Percentiles rank a stretch among this genome's conserved stretches.
Evolutionary conservation across 2,888 invertebrate species (phyloP).

Genomic region (Syrista parreyssii): DNA sequence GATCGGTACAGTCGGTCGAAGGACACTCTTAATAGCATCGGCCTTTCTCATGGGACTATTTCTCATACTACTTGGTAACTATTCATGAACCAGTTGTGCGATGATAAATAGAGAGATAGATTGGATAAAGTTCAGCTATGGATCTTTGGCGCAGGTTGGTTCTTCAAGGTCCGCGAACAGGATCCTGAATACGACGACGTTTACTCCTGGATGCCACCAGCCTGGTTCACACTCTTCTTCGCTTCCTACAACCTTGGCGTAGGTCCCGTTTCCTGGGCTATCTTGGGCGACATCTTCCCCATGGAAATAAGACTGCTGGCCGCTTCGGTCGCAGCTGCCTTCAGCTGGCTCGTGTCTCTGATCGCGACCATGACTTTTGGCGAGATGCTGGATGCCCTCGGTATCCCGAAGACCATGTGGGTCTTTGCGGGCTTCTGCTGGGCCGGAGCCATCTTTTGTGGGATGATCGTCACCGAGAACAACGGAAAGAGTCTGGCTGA

Average conservation of each 20-base stretch:
- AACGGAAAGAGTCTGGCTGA: conserved; percentile 45
- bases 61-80: conserved; percentile 52
- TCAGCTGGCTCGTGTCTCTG: conserved; percentile 50
- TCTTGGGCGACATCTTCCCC: conserved; percentile 56
- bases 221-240: conserved; percentile 47
- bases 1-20: conserved; percentile 48
- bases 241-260: conserved; percentile 51
- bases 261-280: conserved; percentile 55
- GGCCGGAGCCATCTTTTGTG: conserved; percentile 39
- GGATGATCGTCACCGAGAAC: conserved; percentile 42
- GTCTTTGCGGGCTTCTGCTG: conserved; percentile 46
- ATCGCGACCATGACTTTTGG: conserved; percentile 43
- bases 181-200: conserved; percentile 52
- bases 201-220: conserved; percentile 54
- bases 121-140: background rate
- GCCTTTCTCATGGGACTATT: conserved; percentile 47
- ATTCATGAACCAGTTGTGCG: background rate
- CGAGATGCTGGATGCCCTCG: conserved; percentile 38
- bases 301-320: conserved; percentile 41
- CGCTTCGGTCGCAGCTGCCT: conserved; percentile 33
- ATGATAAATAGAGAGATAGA: background rate
- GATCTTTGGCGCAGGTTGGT: conserved; percentile 44
- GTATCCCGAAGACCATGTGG: conserved; percentile 43
- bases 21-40: conserved; percentile 49
- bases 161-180: conserved; percentile 36